Conservation (phyloP, 2,113 vertebrate species). For the Gobiocypris rarus region DNA sequence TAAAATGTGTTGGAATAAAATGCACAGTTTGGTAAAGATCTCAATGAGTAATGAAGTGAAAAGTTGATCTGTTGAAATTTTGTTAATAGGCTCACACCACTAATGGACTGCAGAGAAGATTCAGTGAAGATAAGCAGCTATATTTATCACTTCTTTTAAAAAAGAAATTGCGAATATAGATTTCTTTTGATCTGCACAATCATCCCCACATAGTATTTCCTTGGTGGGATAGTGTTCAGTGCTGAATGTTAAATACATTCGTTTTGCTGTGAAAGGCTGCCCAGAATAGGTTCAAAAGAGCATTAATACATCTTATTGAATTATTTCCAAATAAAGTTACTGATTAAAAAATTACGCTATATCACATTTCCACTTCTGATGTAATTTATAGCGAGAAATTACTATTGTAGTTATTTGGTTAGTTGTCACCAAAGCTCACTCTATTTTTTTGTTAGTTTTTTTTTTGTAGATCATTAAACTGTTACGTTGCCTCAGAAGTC, state of each 20-base stretch:
- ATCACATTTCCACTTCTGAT: too few species aligned
- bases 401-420: too few species aligned
- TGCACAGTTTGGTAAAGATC: neutral
- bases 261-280: neutral
- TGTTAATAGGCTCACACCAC: neutral
- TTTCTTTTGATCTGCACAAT: neutral
- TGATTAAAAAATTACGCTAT: neutral
- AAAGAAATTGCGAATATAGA: neutral
- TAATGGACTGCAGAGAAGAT: constrained; percentile 19
- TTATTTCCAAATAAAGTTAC: neutral
- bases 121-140: constrained; percentile 1
- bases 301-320: neutral
- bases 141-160: neutral
- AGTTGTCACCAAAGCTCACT: too few species aligned
- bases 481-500: too few species aligned
- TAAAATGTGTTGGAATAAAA: neutral
- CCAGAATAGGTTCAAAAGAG: neutral
- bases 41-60: constrained; percentile 8
- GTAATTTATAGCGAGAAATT: too few species aligned
- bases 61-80: neutral
- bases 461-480: too few species aligned
- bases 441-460: too few species aligned
- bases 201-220: neutral
- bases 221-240: neutral
- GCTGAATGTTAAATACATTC: neutral